Conservation (phyloP, 2,113 vertebrate species). For the Parotia lawesii region DNA sequence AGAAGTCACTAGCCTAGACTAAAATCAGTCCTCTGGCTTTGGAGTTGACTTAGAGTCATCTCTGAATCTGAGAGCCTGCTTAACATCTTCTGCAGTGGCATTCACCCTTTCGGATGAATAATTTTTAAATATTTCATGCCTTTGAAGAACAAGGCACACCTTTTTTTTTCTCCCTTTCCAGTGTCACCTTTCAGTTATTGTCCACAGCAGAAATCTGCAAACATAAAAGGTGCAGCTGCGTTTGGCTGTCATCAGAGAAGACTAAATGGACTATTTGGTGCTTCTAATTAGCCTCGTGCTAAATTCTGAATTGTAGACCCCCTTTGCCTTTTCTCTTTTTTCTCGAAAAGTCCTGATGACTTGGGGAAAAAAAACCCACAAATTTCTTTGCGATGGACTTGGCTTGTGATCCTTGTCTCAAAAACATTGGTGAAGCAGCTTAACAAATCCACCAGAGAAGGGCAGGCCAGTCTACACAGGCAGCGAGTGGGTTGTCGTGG, state of each 20-base stretch:
- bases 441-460: conserved; percentile 4
- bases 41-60: background rate
- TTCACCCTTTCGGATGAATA: background rate
- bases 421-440: conserved; percentile 43
- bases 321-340: conserved; percentile 34
- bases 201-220: conserved; percentile 4
- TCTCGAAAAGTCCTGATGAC: background rate
- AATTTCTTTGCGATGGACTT: background rate
- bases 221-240: background rate
- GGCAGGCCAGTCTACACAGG: conserved; percentile 14
- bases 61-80: background rate
- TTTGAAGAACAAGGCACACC: background rate
- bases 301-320: background rate
- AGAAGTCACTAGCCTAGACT: background rate
- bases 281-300: conserved; percentile 26
- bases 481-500: background rate
- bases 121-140: background rate
- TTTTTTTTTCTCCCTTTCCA: background rate
- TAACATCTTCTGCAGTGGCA: background rate
- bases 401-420: background rate
- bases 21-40: background rate
- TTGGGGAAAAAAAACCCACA: background rate
- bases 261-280: conserved; percentile 29
- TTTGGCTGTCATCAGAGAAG: conserved; percentile 38
- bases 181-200: conserved; percentile 33